Conservation (phyloP, 2,888 invertebrate genomes). For the Halocaridina rubra region DNA sequence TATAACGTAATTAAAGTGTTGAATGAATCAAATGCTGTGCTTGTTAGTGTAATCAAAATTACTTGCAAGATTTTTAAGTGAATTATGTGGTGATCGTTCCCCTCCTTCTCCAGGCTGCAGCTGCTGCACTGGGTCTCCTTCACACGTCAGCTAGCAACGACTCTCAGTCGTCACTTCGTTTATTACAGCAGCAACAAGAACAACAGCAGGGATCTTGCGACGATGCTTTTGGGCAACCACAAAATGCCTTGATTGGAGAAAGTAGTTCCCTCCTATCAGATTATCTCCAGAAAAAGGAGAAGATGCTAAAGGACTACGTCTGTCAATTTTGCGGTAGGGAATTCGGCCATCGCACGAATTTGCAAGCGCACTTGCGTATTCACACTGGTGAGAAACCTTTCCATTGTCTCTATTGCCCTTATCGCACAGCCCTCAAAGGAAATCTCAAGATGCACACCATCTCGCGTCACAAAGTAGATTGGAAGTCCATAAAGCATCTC, state of each 20-base stretch:
- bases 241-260: slow-evolving; percentile 43
- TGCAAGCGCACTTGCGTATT: slow-evolving; percentile 48
- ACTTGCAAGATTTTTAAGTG: too few relatives aligned
- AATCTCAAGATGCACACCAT: slow-evolving; percentile 58
- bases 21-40: too few relatives aligned
- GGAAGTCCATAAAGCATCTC: slow-evolving; percentile 54
- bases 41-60: too few relatives aligned
- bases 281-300: slow-evolving; percentile 45
- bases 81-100: too few relatives aligned
- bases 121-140: slow-evolving; percentile 43
- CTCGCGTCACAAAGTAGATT: slow-evolving; percentile 50
- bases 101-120: slow-evolving; percentile 56
- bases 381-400: slow-evolving; percentile 61
- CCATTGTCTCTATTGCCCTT: slow-evolving; percentile 58
- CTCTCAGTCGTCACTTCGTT: slow-evolving; percentile 38
- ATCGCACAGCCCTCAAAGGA: slow-evolving; percentile 56
- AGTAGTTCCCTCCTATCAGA: slow-evolving; percentile 13
- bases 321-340: slow-evolving; percentile 50
- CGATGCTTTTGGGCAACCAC: slow-evolving; percentile 13
- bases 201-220: not conserved
- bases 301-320: slow-evolving; percentile 32
- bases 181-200: slow-evolving; percentile 30
- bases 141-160: slow-evolving; percentile 32
- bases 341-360: slow-evolving; percentile 56
- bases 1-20: too few relatives aligned